Evolutionary conservation across 2,797 vertebrate genomes (phyloP).

Genomic region (Oryzias sinensis): DNA sequence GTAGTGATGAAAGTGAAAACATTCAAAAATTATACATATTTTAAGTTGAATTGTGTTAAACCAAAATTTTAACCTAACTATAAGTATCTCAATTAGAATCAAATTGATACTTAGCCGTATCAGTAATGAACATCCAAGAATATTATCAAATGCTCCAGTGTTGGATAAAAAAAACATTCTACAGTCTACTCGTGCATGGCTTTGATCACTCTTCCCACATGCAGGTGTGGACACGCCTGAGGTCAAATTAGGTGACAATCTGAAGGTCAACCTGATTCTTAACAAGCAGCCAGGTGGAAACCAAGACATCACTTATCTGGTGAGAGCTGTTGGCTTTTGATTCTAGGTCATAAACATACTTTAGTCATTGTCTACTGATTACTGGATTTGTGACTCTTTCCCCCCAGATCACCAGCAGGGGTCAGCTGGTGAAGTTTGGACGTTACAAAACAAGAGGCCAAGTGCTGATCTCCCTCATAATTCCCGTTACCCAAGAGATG

Average conservation of each 20-base stretch:
- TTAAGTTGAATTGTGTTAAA: too few relatives aligned
- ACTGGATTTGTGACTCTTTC: constrained; percentile 9
- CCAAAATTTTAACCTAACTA: too few relatives aligned
- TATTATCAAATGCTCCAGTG: too few relatives aligned
- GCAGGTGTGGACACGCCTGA: constrained; percentile 55
- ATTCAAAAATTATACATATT: too few relatives aligned
- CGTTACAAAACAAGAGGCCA: constrained; percentile 62
- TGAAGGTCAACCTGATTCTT: constrained; percentile 76
- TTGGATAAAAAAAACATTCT: too few relatives aligned
- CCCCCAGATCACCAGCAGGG: constrained; percentile 25
- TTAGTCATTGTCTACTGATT: background rate
- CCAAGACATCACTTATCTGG: constrained; percentile 76
- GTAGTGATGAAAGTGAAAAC: too few relatives aligned
- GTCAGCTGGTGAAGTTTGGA: constrained; percentile 65
- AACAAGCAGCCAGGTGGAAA: background rate
- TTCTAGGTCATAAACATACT: too few relatives aligned
- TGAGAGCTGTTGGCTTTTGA: background rate
- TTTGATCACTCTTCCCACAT: too few relatives aligned
- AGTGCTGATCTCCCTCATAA: constrained; percentile 61
- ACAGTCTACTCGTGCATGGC: too few relatives aligned
- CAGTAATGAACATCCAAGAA: too few relatives aligned
- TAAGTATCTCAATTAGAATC: too few relatives aligned
- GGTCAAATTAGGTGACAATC: constrained; percentile 57
- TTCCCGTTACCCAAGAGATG: constrained; percentile 74
- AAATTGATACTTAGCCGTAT: too few relatives aligned